Evolutionary conservation across 1,140 invertebrate species (phyloP), one percentile per base, ranked within the genome.

Genomic region (Ladona fulva): DNA sequence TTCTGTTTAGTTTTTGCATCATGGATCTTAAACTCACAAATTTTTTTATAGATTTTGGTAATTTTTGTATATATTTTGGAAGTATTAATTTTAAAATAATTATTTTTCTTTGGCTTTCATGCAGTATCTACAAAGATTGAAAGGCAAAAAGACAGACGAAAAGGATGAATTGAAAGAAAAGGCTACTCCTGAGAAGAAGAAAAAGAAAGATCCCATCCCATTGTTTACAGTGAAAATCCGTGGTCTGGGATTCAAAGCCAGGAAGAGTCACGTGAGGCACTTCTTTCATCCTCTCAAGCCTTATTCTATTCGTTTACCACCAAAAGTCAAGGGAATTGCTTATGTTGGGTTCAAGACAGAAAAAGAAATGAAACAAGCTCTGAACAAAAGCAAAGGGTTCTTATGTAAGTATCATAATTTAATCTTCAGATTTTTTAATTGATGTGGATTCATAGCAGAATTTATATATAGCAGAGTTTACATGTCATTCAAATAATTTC

Each of bases 281-380:
- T 97, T 98, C 83, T 95, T 98, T 78, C 89, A 90, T 80, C 94
- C 95, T 0, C 81, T 95, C 11, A 91, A 92, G 80, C 87, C 92
- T 24, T 92, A 89, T 81, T 93, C 93, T 25, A 91, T 98, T 78
- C 88, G 95, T 79, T 84, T 96, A 42, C 94, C 95, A 0, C 87
- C 85, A 80, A 92, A 92, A 81, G 85, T 92, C 7, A 90, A 91
- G 82, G 93, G 94, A n/a, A 92, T 97, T 80, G 96, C 95, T 42
- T 98, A 93, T 88, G 92, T 96, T 75, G 93, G 95, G 8, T 98
- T 98, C 82, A 91, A 92, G 84, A 92, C 90, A 0, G 92, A 96
- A 82, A 91, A 91, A 80, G 91, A 94, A 79, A 87, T 94, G 82
- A 92, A 92, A 29, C 91, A 94, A 82, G 96, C 93, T 7, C 85